Evolutionary conservation across 2,797 vertebrate species (phyloP), one percentile per base, ranked within the genome.

Genomic region (Sorex maritimensis): DNA sequence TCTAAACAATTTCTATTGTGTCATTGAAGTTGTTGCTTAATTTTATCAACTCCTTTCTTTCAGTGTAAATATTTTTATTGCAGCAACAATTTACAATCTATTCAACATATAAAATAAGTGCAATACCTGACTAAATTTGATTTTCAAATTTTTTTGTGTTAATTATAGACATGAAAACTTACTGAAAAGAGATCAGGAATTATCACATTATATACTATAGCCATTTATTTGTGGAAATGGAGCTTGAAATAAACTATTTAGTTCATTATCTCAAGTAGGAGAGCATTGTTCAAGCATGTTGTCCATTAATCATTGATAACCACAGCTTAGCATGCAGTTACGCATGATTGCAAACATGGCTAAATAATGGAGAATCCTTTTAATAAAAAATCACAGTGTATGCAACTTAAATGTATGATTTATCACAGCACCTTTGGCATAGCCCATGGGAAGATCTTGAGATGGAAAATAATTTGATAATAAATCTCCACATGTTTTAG

Each of bases 211-310:
- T 96, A 58, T 74, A 96, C 91, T 97, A 94, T 73, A 95, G 92
- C 68, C 91, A 68, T 97, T 98, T 96, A 96, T 96, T 23, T 75
- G 81, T 91, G 95, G 96, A 97, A 98, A 97, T 96, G 93, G 88
- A 97, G 96, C 97, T 95, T 95, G 96, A 98, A 98, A 97, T 96
- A 96, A 98, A 98, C 96, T 96, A 93, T 97, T 93, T 7, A 85
- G 93, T 94, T 97, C 95, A 93, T 97, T 94, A 97, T 94, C 93
- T 94, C 92, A 44, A 72, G 84, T n/a, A 13, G n/a, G 72, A 96
- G 0, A 81, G 88, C 91, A 67, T 80, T 38, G 93, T 24, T 71
- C 84, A 96, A 91, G 94, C 2, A 81, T 91, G 88, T 89, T 93
- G 4, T 13, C 91, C 68, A 61, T 84, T 72, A 94, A 96, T 92